Evolutionary conservation across 1,140 invertebrate genomes (phyloP), one percentile per base, ranked within the genome.

Genomic region (Drosophila micromelanica): DNA sequence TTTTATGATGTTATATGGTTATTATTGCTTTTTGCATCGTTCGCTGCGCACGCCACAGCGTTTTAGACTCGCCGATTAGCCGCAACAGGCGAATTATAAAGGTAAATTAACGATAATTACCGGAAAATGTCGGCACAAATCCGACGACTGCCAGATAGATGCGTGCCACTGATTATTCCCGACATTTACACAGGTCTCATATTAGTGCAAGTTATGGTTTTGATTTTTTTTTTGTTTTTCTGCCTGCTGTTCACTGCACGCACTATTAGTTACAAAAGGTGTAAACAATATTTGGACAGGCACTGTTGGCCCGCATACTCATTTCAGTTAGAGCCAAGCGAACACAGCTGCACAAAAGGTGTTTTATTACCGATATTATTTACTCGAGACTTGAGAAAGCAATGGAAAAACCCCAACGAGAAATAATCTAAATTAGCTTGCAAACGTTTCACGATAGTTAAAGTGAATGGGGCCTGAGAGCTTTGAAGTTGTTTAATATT

Each of bases 21-120:
- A 13, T 57, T 71, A 54, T 64, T 72, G 54, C 59, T 60, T 71
- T 75, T 63, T 61, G 79, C 65, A 77, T 74, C 85, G 76, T 78
- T 84, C 73, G 73, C 57, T 89, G 80, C 59, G 82, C 84, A 89
- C 65, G 80, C 65, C 67, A 90, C 61, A 52, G 40, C 27, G 55
- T 52, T 74, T 72, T 51, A 48, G 13, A 38, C 17, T 27, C 48
- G 43, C 11, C 55, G 52, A 68, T 60, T 68, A 32, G 45, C 64
- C 62, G 57, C 45, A 73, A 48, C 46, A 60, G 40, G 76, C 71
- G 78, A 87, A 79, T 68, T 89, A 89, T 87, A 69, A 71, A 76
- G 69, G 32, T 61, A 87, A 87, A 89, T 87, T 87, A 84, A 85
- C 63, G 75, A 84, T 89, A 89, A 89, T 89, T 90, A 90, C 84